Base-by-base conservation (phyloP, 2,113 vertebrate genomes). In the Platysternon megacephalum region DNA sequence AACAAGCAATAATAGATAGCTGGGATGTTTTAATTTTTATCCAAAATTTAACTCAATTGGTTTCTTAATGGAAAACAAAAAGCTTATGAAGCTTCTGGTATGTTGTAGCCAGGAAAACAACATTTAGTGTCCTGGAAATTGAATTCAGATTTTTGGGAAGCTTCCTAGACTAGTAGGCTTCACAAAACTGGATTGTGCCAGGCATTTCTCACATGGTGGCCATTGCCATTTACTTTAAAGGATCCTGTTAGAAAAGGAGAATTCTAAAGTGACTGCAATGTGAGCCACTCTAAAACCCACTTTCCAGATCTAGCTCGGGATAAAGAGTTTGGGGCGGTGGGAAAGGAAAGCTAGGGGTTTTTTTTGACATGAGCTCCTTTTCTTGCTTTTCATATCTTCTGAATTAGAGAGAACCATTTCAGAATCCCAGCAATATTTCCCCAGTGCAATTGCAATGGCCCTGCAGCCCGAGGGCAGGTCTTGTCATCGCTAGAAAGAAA, bases 101-200 rank as follows among this genome's bases (percentile, higher is more conserved):
- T 83, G 90, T 94, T 97, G 94, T 95, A 88, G 81, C 90, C 53
- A 92, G 85, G 74, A 79, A 2, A 95, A 82, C 79, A 94, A 88
- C 87, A 82, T 96, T 80, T 93, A 21, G 72, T 83, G 49, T 65
- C 90, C 89, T 97, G 95, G 94, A 95, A 97, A 97, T 97, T 96
- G 74, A 79, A 95, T 88, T 92, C 97, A 97, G 94, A 94, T 94
- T 97, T 96, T 96, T 97, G 94, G 93, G 95, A 95, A 91, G 93
- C 72, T 22, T 94, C 85, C 93, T 91, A 91, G 90, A 87, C 2
- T 91, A 35, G 74, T 21, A 92, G 91, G 94, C 2, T 32, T 90
- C 93, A 90, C 72, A 89, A 28, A 10, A 1, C 17, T 53, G 83
- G 61, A 49, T 42, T 68, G 78, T 95, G 96, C 95, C 96, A 97